Evolutionary conservation across 2,888 invertebrate genomes (phyloP).

Genomic region (Philaethria dido): DNA sequence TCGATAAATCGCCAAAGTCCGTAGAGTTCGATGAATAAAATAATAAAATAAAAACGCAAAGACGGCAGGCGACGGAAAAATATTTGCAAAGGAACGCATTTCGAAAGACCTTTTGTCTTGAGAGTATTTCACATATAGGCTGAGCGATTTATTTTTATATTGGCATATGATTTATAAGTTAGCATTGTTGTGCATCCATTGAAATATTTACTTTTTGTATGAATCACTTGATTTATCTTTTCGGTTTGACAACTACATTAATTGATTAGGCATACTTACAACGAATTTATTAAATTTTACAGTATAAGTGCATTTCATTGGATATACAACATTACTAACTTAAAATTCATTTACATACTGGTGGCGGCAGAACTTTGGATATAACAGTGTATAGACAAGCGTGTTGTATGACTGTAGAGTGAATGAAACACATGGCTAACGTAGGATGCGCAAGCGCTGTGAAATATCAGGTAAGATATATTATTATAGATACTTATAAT

Average conservation of each 20-base stretch:
- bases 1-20: slow-evolving; percentile 70
- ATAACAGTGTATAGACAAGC: slow-evolving; percentile 30
- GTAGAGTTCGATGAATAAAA: slow-evolving; percentile 63
- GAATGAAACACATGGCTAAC: slow-evolving; percentile 58
- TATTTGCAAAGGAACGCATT: slow-evolving; percentile 78
- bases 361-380: not conserved
- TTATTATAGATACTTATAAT: not conserved
- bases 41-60: slow-evolving; percentile 61
- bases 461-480: slow-evolving; percentile 65
- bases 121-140: slow-evolving; percentile 82
- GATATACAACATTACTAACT: not conserved
- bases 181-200: slow-evolving; percentile 56
- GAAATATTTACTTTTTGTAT: slow-evolving; percentile 29
- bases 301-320: not conserved
- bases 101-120: slow-evolving; percentile 83
- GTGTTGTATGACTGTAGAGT: slow-evolving; percentile 50
- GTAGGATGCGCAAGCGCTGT: slow-evolving; percentile 65
- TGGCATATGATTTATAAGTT: slow-evolving; percentile 78
- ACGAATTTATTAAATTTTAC: not conserved
- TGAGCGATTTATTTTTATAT: slow-evolving; percentile 82
- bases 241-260: slow-evolving; percentile 9
- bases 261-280: not conserved
- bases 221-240: slow-evolving; percentile 19
- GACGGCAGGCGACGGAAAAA: slow-evolving; percentile 80
- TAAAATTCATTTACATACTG: not conserved